Percentiles rank a stretch among this genome's conserved stretches.
Evolutionary conservation across 2,113 vertebrate genomes (phyloP).

Genomic region (Dasyurus viverrinus): DNA sequence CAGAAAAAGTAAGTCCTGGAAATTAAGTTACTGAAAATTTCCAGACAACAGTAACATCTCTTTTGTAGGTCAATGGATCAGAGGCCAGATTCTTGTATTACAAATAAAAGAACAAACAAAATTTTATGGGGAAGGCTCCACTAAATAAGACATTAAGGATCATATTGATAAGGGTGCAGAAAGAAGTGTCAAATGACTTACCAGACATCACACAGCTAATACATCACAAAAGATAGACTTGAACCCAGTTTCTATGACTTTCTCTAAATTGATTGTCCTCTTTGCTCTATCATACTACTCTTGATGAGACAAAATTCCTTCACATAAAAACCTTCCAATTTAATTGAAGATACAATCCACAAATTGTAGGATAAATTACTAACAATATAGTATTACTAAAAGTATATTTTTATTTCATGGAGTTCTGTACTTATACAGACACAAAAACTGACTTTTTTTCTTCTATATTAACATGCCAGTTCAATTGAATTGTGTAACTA

Average conservation of each 20-base stretch:
- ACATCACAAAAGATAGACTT: neutral
- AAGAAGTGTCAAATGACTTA: neutral
- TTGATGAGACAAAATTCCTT: neutral
- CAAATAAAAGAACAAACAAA: neutral
- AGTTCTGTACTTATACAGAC: conserved; percentile 45
- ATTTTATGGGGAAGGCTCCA: neutral
- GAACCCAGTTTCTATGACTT: neutral
- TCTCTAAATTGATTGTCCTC: neutral
- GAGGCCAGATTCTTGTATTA: neutral
- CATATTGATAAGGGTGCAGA: neutral
- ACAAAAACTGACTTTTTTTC: conserved; percentile 60
- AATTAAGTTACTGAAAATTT: conserved; percentile 18
- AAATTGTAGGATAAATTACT: neutral
- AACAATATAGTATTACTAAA: neutral
- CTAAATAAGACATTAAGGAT: neutral
- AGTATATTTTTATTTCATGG: conserved; percentile 51
- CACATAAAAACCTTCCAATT: conserved; percentile 24
- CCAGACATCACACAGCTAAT: neutral
- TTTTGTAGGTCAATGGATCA: neutral
- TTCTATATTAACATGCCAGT: neutral
- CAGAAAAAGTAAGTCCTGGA: neutral
- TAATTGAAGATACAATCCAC: conserved; percentile 2
- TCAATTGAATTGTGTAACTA: neutral
- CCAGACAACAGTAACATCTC: neutral
- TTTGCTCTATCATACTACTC: neutral